Evolutionary conservation across 92 coral and sea anemone genomes (phyloP).

Genomic region (Porites lobata): DNA sequence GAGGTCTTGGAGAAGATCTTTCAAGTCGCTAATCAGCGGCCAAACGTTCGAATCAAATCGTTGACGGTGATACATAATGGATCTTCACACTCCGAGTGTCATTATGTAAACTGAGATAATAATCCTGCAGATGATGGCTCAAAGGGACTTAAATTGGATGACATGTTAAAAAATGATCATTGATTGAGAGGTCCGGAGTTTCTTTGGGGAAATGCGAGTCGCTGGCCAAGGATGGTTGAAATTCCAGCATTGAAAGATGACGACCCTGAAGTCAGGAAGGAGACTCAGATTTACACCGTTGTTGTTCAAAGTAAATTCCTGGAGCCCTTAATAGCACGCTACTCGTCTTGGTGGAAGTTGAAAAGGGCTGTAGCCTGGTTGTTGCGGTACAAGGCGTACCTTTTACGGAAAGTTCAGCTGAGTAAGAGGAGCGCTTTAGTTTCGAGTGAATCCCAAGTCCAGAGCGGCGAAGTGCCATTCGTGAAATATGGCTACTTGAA

Average conservation of each 20-base stretch:
- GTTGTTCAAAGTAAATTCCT: too few relatives aligned
- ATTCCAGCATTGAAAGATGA: conserved; percentile 29
- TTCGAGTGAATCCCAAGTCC: neutral
- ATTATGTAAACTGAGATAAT: conserved; percentile 57
- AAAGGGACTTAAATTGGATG: conserved; percentile 58
- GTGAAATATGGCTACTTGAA: conserved; percentile 10
- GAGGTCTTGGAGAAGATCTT: neutral
- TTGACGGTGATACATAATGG: conserved; percentile 52
- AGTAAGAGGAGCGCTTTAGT: neutral
- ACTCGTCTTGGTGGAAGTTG: conserved; percentile 42
- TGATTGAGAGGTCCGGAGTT: conserved; percentile 68
- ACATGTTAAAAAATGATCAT: conserved; percentile 54
- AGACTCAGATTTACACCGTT: too few relatives aligned
- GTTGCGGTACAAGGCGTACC: conserved; percentile 42
- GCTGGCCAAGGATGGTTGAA: conserved; percentile 53
- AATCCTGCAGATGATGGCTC: conserved; percentile 70
- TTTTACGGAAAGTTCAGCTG: conserved; percentile 7
- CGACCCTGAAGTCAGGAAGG: too few relatives aligned
- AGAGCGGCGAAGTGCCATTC: neutral
- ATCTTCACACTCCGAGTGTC: conserved; percentile 44
- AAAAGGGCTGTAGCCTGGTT: conserved; percentile 56
- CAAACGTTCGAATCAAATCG: conserved; percentile 66
- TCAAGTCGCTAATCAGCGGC: neutral
- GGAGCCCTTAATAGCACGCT: neutral
- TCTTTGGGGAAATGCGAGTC: conserved; percentile 57